Conservation (phyloP, 2,888 invertebrate genomes). For the Drosophila fulvimacula region DNA sequence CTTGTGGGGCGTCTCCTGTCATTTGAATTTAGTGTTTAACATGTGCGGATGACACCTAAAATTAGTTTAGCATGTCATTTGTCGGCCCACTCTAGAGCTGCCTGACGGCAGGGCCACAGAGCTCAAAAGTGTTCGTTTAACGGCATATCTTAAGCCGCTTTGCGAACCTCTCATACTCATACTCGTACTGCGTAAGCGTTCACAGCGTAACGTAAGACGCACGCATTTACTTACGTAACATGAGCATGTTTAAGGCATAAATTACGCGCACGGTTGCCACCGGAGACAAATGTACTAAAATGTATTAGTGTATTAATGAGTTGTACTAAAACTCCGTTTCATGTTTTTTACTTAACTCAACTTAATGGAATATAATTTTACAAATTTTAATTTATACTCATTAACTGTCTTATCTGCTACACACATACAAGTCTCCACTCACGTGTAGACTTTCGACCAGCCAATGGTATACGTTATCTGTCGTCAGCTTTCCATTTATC, state of each 20-base stretch:
- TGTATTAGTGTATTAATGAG: not conserved
- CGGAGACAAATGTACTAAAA: not conserved
- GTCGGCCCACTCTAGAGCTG: conserved; percentile 31
- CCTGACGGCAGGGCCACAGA: conserved; percentile 20
- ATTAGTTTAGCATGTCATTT: conserved; percentile 76
- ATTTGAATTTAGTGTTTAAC: conserved; percentile 58
- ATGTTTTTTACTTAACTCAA: too few relatives aligned
- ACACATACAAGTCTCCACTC: not conserved
- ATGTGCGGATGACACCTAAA: conserved; percentile 72
- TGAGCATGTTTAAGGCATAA: not conserved
- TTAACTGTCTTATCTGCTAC: not conserved
- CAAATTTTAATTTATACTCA: too few relatives aligned
- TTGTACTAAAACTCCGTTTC: too few relatives aligned
- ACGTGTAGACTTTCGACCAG: not conserved
- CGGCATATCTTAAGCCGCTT: conserved; percentile 9
- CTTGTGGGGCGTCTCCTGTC: conserved; percentile 50
- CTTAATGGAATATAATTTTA: too few relatives aligned
- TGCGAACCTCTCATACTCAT: not conserved
- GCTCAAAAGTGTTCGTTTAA: conserved; percentile 39
- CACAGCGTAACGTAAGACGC: conserved; percentile 9
- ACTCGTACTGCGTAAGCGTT: conserved; percentile 16
- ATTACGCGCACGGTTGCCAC: not conserved
- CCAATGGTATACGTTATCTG: not conserved
- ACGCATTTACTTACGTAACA: not conserved
- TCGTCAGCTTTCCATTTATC: not conserved